Evolutionary conservation across 1,140 invertebrate species (phyloP), one percentile per base, ranked within the genome.

Genomic region (Sitobion miscanthi): DNA sequence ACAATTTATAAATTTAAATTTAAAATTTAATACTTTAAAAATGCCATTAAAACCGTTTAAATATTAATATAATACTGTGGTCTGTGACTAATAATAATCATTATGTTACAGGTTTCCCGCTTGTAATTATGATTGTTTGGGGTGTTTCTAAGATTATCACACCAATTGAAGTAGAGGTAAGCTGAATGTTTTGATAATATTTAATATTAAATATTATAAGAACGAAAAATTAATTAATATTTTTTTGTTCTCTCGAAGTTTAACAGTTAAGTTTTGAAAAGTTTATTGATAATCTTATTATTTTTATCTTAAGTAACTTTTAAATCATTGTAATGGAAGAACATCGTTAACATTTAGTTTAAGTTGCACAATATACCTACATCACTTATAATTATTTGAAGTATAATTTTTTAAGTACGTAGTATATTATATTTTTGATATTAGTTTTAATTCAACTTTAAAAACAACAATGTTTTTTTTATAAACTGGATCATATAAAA

Each of bases 111-210:
- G 97, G 97, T 94, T 95, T 96, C 88, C 97, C 97, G n/a, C 95
- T 97, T 0, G 89, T 97, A 38, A 96, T 97, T 93, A 96, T 97
- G 86, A 95, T 96, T 23, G 95, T 96, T 93, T 98, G 97, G 97
- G 96, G 96, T 62, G 96, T 97, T 94, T 96, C 96, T 21, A 96
- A 97, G 94, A 94, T 94, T 77, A 91, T 94, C n/a, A 93, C 94
- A 42, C 89, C 93, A 42, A 45, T 77, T 62, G 94, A 93, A 94
- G 96, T 94, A 2, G n/a, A 95, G 49, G 95, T 94, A 94, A 94
- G 95, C 7, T 38, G 0, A 35, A 52, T 17, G 3, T 21, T 47
- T 42, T 21, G 82, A 49, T 35, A 1, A 11, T 23, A 6, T 91
- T 82, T 35, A 82, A 91, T 38, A 82, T 6, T 20, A 77, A 77